Base-by-base conservation (phyloP, 2,797 vertebrate species). In the Lycodopsis pacificus region DNA sequence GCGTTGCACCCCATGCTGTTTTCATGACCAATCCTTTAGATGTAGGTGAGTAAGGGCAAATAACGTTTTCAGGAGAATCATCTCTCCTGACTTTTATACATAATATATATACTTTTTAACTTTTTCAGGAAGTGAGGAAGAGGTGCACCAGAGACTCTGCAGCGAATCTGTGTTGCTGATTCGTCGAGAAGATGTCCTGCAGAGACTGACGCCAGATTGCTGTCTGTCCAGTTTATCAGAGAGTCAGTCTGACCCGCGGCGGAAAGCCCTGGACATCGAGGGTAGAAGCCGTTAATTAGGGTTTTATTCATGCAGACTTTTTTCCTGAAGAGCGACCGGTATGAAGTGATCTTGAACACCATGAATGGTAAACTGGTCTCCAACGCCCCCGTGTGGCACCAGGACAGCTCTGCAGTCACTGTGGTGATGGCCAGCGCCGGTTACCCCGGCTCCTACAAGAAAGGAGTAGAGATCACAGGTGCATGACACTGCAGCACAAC, bases 11-110 rank as follows among this genome's bases (percentile, higher is more conserved):
- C 0, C 76, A 89, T 1, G 82, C 90, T 1, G 88, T 96, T 27
- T 96, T 95, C 81, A 95, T 95, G 95, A 94, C 95, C 46, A 96
- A 96, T 75, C 95, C 95, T 17, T 70, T 96, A 66, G 95, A 96
- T 71, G 83, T 95, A 8, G 95, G 95, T 95, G 85, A 86, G 95
- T 89, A 17, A 3, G 0, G 7, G 10, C 15, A 13, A 13, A 2
- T 1, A 1, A 5, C 9, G 36, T 27, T 51, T 1, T 7, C 4
- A n/a, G 5, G 2, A 19, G 8, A 63, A 19, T 10, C 2, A 0
- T 0, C 9, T 25, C 13, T 27, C 46, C 36, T 44, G 7, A 15
- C 22, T 1, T 20, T 5, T 25, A 10, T 10, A 57, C 51, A 1
- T 17, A 30, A 13, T 25, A 14, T 14, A 19, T 64, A 54, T 25